Conservation (phyloP, 2,888 invertebrate genomes). For the Lomographa bimaculata region DNA sequence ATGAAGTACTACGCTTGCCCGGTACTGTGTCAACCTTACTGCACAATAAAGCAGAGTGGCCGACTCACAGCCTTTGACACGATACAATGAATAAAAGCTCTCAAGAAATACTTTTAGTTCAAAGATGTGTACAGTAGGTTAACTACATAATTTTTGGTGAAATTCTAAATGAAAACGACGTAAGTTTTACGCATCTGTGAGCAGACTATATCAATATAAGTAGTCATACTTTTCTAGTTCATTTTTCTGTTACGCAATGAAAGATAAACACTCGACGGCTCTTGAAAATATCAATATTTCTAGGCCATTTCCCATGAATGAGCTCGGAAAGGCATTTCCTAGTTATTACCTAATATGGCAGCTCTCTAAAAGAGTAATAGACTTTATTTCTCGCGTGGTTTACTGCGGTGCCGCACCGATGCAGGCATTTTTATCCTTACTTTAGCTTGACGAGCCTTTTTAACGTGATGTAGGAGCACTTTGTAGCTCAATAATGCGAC, state of each 20-base stretch:
- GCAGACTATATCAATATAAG: too few species aligned
- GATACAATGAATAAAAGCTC: conserved; percentile 20
- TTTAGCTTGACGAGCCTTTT: conserved; percentile 50
- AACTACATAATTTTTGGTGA: too few species aligned
- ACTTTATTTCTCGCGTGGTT: neutral
- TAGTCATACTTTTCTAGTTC: too few species aligned
- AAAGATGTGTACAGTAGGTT: too few species aligned
- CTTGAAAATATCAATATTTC: too few species aligned
- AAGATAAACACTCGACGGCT: too few species aligned
- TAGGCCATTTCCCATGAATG: too few species aligned
- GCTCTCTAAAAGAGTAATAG: neutral
- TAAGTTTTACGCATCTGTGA: too few species aligned
- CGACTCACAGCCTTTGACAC: conserved; percentile 22
- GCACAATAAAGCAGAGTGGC: conserved; percentile 22
- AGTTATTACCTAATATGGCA: too few species aligned
- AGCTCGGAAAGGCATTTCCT: too few species aligned
- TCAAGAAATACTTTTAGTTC: conserved; percentile 19
- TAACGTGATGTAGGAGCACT: conserved; percentile 55
- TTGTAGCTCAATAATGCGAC: conserved; percentile 55
- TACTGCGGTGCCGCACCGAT: conserved; percentile 10
- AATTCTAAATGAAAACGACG: too few species aligned
- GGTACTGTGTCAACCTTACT: conserved; percentile 16
- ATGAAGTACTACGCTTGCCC: neutral
- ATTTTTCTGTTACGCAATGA: too few species aligned
- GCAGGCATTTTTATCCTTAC: conserved; percentile 35